Evolutionary conservation across 2,797 vertebrate species (phyloP), one percentile per base, ranked within the genome.

Genomic region (Liparis tanakae): DNA sequence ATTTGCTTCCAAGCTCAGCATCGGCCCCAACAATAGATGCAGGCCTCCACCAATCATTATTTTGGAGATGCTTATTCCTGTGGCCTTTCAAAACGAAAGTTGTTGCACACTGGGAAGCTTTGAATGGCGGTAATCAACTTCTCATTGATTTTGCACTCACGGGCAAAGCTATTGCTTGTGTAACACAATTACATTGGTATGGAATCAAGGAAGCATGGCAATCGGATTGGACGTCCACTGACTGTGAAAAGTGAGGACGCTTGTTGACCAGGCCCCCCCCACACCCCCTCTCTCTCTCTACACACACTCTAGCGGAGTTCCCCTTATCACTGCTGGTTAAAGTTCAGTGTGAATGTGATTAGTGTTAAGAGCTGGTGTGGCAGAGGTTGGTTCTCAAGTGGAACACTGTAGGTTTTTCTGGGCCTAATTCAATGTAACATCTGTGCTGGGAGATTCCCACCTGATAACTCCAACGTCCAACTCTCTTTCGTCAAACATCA

Each of bases 91-190:
- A 72, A 30, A 74, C 34, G 7, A 59, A 76, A 41, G 74, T 39
- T 56, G 56, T 65, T 44, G 61, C 13, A 8, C 54, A 59, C 20
- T 41, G 67, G 73, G 57, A 65, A 70, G 56, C 46, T 65, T 81
- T 83, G 60, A 81, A 85, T 84, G 37, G 69, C 51, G 55, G 76
- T 64, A 80, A 84, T 83, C 70, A 84, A 74, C 69, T 77, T 73
- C 53, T 62, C 39, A 85, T 85, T 81, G 71, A 86, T 86, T 86
- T 81, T 80, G 36, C 72, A 71, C 58, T 83, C 58, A 50, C 59
- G 10, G 60, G 39, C 56, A 50, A 67, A 74, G 66, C 51, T 65
- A 70, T 71, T 67, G 77, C 65, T 75, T 75, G 58, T 74, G 36
- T 22, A 69, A 41, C 37, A 76, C 79, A 70, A 76, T 65, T 44